Evolutionary conservation across 2,797 vertebrate species (phyloP).

Genomic region (Ctenosaura bakeri): DNA sequence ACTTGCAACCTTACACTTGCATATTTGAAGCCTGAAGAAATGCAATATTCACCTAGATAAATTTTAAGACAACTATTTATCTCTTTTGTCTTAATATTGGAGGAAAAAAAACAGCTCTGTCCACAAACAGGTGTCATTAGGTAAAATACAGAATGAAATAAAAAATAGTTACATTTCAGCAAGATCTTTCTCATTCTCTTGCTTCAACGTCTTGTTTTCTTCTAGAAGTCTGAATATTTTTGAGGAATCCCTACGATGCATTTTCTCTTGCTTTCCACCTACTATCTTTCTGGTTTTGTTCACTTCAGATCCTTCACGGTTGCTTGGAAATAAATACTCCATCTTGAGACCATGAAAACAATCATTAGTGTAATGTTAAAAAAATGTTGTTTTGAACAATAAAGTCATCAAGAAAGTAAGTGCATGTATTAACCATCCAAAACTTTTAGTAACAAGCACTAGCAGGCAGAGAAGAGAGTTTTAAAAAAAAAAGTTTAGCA

Average conservation of each 20-base stretch:
- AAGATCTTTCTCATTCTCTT: neutral
- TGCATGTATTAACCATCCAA: neutral
- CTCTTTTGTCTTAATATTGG: neutral
- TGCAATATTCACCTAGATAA: conserved; percentile 46
- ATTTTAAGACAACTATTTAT: conserved; percentile 6
- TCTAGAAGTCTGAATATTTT: neutral
- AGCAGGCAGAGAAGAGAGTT: neutral
- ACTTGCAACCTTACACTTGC: conserved; percentile 67
- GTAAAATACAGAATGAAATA: neutral
- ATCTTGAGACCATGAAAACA: conserved; percentile 17
- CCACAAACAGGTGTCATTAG: conserved; percentile 6
- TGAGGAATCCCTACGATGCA: neutral
- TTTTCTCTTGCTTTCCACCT: neutral
- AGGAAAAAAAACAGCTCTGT: neutral
- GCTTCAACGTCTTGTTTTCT: neutral
- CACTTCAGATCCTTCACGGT: neutral
- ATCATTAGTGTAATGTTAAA: neutral
- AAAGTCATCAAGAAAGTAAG: neutral
- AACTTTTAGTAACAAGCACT: neutral
- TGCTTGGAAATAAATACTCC: conserved; percentile 28
- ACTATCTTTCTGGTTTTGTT: neutral
- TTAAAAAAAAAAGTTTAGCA: neutral
- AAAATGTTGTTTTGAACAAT: neutral
- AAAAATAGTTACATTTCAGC: conserved; percentile 41
- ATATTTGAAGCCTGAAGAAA: conserved; percentile 68